These are phyloP conservation scores for Dryococelus australis DNA, from an alignment of 2,888 invertebrate genomes.

Conservation along the genomic window DNA sequence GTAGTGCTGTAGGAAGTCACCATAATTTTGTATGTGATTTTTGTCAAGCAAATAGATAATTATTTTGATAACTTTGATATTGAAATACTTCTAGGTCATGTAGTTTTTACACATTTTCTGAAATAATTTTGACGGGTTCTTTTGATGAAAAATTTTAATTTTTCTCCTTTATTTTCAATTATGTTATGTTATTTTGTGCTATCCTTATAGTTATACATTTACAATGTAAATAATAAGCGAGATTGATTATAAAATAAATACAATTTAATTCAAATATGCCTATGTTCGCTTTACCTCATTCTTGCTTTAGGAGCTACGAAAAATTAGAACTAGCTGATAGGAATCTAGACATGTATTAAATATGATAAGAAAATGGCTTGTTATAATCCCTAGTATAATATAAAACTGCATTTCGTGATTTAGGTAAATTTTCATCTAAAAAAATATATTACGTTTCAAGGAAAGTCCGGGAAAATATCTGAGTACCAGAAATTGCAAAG, in stretches of 20 bases:
- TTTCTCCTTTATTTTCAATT: too few species aligned
- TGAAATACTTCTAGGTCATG: too few species aligned
- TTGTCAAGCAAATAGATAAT: background rate
- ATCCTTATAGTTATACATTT: background rate
- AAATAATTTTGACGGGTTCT: too few species aligned
- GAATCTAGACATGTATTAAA: background rate
- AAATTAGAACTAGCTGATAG: background rate
- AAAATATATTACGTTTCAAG: background rate
- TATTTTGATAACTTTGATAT: background rate
- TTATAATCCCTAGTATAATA: background rate
- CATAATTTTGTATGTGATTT: slow-evolving; percentile 22
- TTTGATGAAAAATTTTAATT: too few species aligned
- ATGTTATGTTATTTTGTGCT: background rate
- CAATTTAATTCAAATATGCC: background rate
- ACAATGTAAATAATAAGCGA: background rate
- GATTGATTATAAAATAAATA: background rate
- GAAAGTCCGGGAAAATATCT: background rate
- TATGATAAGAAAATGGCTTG: background rate
- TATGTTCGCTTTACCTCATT: background rate
- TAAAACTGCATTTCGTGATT: background rate
- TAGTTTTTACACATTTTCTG: too few species aligned
- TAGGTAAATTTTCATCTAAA: background rate
- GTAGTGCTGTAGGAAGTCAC: slow-evolving; percentile 13
- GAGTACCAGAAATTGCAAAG: background rate
- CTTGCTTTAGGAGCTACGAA: background rate